phyloP scores from a whole-genome alignment of 2,113 vertebrate species.

The Uria lomvia region DNA sequence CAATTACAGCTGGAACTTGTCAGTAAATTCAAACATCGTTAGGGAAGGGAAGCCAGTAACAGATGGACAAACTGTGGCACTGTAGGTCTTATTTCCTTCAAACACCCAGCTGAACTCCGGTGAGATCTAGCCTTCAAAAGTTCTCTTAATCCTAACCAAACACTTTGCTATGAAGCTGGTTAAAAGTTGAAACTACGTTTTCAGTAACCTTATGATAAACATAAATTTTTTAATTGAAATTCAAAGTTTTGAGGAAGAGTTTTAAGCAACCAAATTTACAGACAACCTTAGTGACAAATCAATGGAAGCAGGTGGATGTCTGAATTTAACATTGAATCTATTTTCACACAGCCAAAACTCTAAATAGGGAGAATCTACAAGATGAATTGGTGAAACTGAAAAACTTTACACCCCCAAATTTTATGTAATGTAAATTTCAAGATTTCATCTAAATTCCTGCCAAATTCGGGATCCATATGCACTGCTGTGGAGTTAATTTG shows the following conservation, averaged over 20 bases:
- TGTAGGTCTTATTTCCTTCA: neutral
- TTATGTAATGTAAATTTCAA: constrained; percentile 19
- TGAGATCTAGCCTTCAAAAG: neutral
- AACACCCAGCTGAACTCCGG: neutral
- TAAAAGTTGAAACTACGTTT: neutral
- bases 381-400: neutral
- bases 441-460: constrained; percentile 9
- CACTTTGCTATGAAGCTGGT: neutral
- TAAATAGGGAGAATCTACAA: constrained; percentile 4
- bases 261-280: neutral
- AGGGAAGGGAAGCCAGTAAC: neutral
- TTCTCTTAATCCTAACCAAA: neutral
- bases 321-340: neutral
- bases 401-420: neutral
- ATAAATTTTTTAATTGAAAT: neutral
- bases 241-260: neutral
- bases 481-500: constrained; percentile 7
- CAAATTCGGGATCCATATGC: constrained; percentile 41
- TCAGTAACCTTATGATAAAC: neutral
- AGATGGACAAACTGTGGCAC: neutral
- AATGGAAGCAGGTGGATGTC: neutral
- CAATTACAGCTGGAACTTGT: neutral
- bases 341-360: neutral
- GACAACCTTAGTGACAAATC: neutral
- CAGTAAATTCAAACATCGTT: neutral